These are phyloP conservation scores for Muscicapa adusta DNA, from an alignment of 2,113 vertebrate species.

Conservation along the genomic window DNA sequence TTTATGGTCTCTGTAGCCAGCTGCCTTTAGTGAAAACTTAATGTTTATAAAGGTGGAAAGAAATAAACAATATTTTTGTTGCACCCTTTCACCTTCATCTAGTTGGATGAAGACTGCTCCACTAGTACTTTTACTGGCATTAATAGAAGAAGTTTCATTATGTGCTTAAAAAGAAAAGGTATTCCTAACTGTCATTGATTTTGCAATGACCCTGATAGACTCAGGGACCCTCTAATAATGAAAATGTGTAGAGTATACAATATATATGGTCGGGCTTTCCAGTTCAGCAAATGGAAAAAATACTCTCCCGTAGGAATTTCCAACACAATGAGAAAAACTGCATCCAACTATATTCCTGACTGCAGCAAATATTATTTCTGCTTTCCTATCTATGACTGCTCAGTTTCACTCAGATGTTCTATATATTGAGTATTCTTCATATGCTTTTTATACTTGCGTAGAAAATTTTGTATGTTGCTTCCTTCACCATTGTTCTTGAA, in stretches of 20 bases:
- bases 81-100: background rate
- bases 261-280: background rate
- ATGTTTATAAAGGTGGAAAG: background rate
- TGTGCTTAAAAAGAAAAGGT: background rate
- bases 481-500: constrained; percentile 1
- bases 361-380: background rate
- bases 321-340: background rate
- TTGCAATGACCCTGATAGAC: background rate
- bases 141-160: background rate
- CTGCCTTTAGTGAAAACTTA: background rate
- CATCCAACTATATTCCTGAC: background rate
- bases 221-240: background rate
- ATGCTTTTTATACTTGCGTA: background rate
- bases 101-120: background rate
- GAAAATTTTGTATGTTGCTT: background rate
- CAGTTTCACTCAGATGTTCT: constrained; percentile 36
- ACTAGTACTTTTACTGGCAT: background rate
- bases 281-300: constrained; percentile 8
- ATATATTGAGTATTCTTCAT: background rate
- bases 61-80: constrained; percentile 11
- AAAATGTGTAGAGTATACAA: background rate
- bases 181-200: constrained; percentile 21
- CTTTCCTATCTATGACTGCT: background rate
- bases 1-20: background rate
- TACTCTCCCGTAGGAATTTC: background rate